Conservation (phyloP, 2,888 invertebrate genomes). For the Disparrhopalites patrizii region DNA sequence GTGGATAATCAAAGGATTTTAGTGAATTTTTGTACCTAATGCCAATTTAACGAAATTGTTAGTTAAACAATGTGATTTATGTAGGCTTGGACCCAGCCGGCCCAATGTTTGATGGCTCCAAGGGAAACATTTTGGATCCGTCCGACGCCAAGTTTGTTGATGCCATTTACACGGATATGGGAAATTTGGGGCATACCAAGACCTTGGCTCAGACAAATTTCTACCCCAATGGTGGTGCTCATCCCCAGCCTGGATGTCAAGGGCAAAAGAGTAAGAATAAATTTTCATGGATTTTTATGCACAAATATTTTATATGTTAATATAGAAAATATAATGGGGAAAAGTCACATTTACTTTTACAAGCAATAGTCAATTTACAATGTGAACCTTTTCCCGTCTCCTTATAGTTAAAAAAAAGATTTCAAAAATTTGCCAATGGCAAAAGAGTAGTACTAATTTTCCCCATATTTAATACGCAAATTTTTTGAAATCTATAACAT, state of each 20-base stretch:
- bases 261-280: slow-evolving; percentile 22
- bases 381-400: not conserved
- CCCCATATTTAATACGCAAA: no score
- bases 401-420: not conserved
- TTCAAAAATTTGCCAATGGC: no score
- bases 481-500: no score
- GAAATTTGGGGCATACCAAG: slow-evolving; percentile 22
- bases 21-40: no score
- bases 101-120: not conserved
- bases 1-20: no score
- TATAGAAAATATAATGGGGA: no score
- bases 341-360: no score
- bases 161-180: slow-evolving; percentile 25
- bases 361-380: no score
- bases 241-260: slow-evolving; percentile 29
- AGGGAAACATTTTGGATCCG: not conserved
- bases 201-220: slow-evolving; percentile 20
- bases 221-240: slow-evolving; percentile 27
- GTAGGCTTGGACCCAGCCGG: slow-evolving; percentile 24
- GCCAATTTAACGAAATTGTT: not conserved
- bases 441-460: no score
- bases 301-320: no score
- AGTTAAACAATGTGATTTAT: not conserved
- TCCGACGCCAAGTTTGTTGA: slow-evolving; percentile 16
- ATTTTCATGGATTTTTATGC: not conserved